Percentiles rank a stretch among this genome's conserved stretches.
Evolutionary conservation across 2,113 vertebrate genomes (phyloP).

Genomic region (Pomatorhinus ruficollis): DNA sequence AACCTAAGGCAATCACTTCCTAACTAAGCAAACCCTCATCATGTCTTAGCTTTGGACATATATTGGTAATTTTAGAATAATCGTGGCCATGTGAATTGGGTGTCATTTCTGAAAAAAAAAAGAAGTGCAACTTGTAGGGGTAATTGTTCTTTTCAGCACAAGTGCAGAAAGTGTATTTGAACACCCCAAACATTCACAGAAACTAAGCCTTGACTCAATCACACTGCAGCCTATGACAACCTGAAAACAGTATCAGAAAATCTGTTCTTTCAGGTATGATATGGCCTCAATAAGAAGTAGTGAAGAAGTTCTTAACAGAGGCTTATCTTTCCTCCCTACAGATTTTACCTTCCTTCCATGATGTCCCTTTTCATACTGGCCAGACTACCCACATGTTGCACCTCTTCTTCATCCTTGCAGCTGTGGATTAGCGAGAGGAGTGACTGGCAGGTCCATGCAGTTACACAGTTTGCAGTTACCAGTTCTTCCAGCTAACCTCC

Average conservation of each 20-base stretch:
- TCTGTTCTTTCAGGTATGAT: not conserved
- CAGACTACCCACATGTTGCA: not conserved
- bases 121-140: not conserved
- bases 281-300: not conserved
- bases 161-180: not conserved
- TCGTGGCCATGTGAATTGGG: not conserved
- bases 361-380: not conserved
- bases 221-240: not conserved
- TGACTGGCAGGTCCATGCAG: not conserved
- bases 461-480: not conserved
- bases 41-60: not conserved
- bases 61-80: slow-evolving; percentile 16
- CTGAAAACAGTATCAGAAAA: not conserved
- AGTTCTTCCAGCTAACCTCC: not conserved
- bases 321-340: not conserved
- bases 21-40: slow-evolving; percentile 13
- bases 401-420: not conserved
- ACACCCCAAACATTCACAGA: not conserved
- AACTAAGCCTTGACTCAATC: not conserved
- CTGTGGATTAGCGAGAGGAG: not conserved
- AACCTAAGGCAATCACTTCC: not conserved
- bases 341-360: not conserved
- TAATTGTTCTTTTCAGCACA: not conserved
- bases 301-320: not conserved
- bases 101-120: not conserved